Conservation (phyloP, 1,140 invertebrate species). For the Cylas formicarius region DNA sequence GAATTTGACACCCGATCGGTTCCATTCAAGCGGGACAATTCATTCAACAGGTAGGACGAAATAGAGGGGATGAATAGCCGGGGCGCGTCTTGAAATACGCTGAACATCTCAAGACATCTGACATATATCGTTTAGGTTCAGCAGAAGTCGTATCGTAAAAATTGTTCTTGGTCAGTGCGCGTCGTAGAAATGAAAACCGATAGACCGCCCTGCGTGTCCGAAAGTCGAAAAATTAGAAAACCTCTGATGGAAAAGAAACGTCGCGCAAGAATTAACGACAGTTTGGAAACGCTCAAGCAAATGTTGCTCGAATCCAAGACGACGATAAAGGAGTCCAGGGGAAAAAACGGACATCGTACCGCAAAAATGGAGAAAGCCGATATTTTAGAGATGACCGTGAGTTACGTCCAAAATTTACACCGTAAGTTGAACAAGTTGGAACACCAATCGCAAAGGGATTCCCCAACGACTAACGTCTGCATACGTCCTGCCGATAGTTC, state of each 20-base stretch:
- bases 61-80: conserved; percentile 12
- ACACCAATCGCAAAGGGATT: neutral
- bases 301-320: conserved; percentile 51
- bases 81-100: conserved; percentile 18
- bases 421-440: conserved; percentile 24
- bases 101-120: conserved; percentile 1
- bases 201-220: conserved; percentile 10
- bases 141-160: neutral
- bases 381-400: conserved; percentile 60
- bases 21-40: conserved; percentile 16
- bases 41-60: conserved; percentile 17
- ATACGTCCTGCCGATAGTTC: conserved; percentile 26
- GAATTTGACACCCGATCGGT: conserved; percentile 9
- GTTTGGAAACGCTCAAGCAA: conserved; percentile 54
- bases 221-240: conserved; percentile 48
- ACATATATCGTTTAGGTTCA: conserved; percentile 7
- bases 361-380: conserved; percentile 61
- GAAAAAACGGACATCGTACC: conserved; percentile 39
- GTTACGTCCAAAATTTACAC: conserved; percentile 48
- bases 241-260: conserved; percentile 64
- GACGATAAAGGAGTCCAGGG: conserved; percentile 23
- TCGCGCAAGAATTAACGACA: conserved; percentile 60
- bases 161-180: no score
- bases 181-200: conserved; percentile 22
- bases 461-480: conserved; percentile 8